These are phyloP conservation scores for Melanotus villosus DNA, from an alignment of 2,888 invertebrate genomes.

Conservation along the genomic window DNA sequence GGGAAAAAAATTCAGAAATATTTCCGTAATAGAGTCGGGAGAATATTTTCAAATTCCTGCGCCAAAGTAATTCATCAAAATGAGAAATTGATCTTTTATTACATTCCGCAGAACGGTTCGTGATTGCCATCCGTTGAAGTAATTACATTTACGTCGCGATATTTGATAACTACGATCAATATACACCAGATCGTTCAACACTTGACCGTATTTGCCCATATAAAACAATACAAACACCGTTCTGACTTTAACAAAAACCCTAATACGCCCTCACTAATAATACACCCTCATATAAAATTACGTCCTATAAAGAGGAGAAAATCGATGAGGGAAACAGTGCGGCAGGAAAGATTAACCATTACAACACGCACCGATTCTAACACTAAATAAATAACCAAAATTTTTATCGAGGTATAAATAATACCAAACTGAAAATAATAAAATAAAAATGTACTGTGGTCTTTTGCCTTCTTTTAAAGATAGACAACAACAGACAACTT, in stretches of 20 bases:
- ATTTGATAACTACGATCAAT: conserved; percentile 21
- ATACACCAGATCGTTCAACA: conserved; percentile 13
- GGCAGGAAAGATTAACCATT: no score
- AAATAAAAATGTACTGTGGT: no score
- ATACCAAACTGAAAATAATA: no score
- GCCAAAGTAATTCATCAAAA: not conserved
- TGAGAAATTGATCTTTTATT: not conserved
- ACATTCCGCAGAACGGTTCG: not conserved
- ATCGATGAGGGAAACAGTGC: not conserved
- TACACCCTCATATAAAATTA: not conserved
- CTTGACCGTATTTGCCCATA: conserved; percentile 28
- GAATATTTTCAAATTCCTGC: no score
- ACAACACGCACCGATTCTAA: no score
- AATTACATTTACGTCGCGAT: conserved; percentile 20
- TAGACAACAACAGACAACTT: no score
- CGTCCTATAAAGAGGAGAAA: not conserved
- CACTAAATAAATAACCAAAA: no score
- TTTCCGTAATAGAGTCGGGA: no score
- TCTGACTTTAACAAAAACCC: not conserved
- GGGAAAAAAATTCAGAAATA: no score
- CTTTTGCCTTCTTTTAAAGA: no score
- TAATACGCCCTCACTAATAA: not conserved
- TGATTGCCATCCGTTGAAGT: conserved; percentile 26
- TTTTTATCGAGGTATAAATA: no score
- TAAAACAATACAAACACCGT: conserved; percentile 31